Evolutionary conservation across 2,888 invertebrate species (phyloP).

Genomic region (Drosophila antonietae): DNA sequence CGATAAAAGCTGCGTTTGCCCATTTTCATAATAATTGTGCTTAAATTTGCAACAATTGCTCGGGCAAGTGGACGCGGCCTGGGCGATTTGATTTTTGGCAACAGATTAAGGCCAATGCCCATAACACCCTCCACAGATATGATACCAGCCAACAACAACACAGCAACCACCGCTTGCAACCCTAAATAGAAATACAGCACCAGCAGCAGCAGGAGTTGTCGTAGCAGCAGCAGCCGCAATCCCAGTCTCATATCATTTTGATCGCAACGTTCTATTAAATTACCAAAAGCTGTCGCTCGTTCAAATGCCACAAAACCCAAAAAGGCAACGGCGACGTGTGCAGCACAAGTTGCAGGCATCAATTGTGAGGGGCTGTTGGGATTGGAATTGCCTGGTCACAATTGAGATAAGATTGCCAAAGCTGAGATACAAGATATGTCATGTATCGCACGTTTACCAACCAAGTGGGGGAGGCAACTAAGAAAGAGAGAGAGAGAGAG

Average conservation of each 20-base stretch:
- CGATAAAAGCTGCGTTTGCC: conserved; percentile 22
- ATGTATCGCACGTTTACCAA: conserved; percentile 74
- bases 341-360: conserved; percentile 44
- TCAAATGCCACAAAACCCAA: conserved; percentile 58
- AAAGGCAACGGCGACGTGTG: conserved; percentile 59
- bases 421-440: conserved; percentile 81
- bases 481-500: conserved; percentile 8
- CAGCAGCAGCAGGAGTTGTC: neutral
- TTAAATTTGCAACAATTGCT: conserved; percentile 76
- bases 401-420: conserved; percentile 83
- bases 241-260: conserved; percentile 59
- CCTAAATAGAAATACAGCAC: conserved; percentile 44
- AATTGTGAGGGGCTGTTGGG: conserved; percentile 37
- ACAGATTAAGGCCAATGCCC: conserved; percentile 63
- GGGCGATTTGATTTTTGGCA: conserved; percentile 53
- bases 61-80: conserved; percentile 59
- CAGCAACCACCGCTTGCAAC: conserved; percentile 67
- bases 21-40: conserved; percentile 72
- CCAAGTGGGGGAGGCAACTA: neutral
- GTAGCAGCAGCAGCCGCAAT: conserved; percentile 32
- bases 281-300: conserved; percentile 73
- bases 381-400: conserved; percentile 77
- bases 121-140: conserved; percentile 29
- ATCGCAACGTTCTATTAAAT: conserved; percentile 79
- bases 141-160: conserved; percentile 50